Base-by-base conservation (phyloP, 1,140 invertebrate genomes). In the Rhopalosiphum maidis region DNA sequence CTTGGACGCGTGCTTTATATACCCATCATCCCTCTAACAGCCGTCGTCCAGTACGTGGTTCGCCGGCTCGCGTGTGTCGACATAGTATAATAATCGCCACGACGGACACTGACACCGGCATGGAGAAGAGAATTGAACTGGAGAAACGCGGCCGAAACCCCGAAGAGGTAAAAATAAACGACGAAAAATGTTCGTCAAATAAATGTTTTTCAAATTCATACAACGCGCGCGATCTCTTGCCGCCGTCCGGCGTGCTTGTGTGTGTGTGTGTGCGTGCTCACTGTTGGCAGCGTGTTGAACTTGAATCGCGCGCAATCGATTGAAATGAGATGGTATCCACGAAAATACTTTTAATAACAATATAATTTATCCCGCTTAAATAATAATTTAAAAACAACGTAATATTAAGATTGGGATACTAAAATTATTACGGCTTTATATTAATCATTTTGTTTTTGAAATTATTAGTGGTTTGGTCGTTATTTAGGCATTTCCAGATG, bases 71-170 rank as follows among this genome's bases (percentile, higher is more conserved):
- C 23, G 60, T n/a, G 30, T 77, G 25, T 77, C 0, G 0, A 30
- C 30, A 3, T 6, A 68, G 15, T 77, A n/a, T 18, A 77, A 77
- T 18, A 77, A n/a, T 77, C 43, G 21, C 15, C 91, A 93, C 48
- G 46, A 94, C 90, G 93, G 93, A 94, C 51, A 18, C 15, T 30
- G 37, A 77, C 30, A 77, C n/a, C n/a, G 91, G 85, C 88, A 99
- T 99, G 98, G 98, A 98, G 96, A 98, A 99, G 95, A 97, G 98
- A 95, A 97, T 99, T 96, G 97, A 98, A 95, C 96, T 99, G 95
- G 98, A 99, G 96, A 97, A 97, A 95, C 96, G 98, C 94, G 98
- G 98, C 95, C 97, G 97, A 95, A 97, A 96, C 95, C 97, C 98
- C 94, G 97, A 96, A 95, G 96, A 98, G 96, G 98, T 98, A 96